phyloP scores from a whole-genome alignment of 2,888 invertebrate genomes.

The Xylocampa areola region DNA sequence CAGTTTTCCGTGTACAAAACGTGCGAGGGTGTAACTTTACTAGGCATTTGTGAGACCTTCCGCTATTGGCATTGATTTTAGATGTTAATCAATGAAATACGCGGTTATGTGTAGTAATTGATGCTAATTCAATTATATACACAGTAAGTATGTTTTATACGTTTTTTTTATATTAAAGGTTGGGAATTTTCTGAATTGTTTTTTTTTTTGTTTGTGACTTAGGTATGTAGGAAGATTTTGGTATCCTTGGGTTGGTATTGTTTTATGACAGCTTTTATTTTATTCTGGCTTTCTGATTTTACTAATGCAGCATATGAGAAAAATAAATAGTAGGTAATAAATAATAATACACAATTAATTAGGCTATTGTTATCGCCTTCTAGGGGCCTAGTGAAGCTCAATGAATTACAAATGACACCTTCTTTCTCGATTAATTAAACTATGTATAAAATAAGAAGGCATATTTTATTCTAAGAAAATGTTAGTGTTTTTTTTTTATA shows the following conservation, averaged over 20 bases:
- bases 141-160: not conserved
- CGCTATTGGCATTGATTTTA: conserved; percentile 42
- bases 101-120: not conserved
- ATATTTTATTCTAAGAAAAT: too few species aligned
- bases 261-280: not conserved
- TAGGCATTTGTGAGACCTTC: conserved; percentile 45
- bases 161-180: not conserved
- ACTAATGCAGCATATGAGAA: not conserved
- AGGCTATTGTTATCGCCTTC: too few species aligned
- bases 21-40: conserved; percentile 54
- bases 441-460: too few species aligned
- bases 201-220: too few species aligned
- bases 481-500: too few species aligned
- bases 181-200: not conserved
- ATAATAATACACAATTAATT: too few species aligned
- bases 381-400: too few species aligned
- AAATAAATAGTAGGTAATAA: too few species aligned
- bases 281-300: not conserved
- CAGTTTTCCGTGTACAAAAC: conserved; percentile 75
- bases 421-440: too few species aligned
- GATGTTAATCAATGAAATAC: conserved; percentile 37
- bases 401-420: too few species aligned
- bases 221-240: too few species aligned
- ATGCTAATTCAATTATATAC: too few species aligned
- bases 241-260: not conserved